Percentiles rank a stretch among this genome's conserved stretches.
phyloP scores from a whole-genome alignment of 2,888 invertebrate genomes.

The Anthoptus insignis region DNA sequence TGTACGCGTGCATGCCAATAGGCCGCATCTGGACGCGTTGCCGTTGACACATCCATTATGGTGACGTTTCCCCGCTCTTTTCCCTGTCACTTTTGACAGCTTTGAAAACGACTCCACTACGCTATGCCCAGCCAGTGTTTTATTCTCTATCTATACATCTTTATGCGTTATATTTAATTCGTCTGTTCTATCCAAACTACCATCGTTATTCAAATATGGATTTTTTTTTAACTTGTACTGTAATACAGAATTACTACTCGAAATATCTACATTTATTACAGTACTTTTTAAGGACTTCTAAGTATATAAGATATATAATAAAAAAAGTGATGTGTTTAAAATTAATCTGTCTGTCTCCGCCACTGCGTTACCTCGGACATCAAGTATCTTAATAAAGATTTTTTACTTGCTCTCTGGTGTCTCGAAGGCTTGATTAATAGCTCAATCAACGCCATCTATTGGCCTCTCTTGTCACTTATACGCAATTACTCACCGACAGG shows the following conservation, averaged over 20 bases:
- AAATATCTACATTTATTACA: too few species aligned
- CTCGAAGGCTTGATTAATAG: constrained; percentile 70
- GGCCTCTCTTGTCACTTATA: constrained; percentile 67
- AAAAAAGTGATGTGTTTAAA: background rate
- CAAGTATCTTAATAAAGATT: constrained; percentile 43
- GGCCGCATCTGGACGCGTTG: constrained; percentile 75
- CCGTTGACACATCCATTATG: constrained; percentile 86
- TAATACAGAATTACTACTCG: too few species aligned
- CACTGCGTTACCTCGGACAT: constrained; percentile 10
- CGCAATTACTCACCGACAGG: constrained; percentile 73
- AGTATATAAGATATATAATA: too few species aligned
- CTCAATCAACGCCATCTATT: constrained; percentile 79
- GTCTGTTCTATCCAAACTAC: background rate
- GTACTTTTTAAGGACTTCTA: too few species aligned
- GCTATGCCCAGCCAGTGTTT: constrained; percentile 65
- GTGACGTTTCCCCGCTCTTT: constrained; percentile 84
- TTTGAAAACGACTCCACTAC: constrained; percentile 83
- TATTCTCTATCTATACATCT: constrained; percentile 52
- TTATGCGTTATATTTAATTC: background rate
- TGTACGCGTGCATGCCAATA: constrained; percentile 71
- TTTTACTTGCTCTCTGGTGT: constrained; percentile 29
- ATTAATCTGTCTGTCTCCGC: background rate
- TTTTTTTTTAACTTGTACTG: too few species aligned
- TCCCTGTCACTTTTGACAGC: constrained; percentile 84
- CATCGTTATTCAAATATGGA: too few species aligned